Evolutionary conservation across 2,888 invertebrate genomes (phyloP), one percentile per base, ranked within the genome.

Genomic region (Brachyopa scutellaris): DNA sequence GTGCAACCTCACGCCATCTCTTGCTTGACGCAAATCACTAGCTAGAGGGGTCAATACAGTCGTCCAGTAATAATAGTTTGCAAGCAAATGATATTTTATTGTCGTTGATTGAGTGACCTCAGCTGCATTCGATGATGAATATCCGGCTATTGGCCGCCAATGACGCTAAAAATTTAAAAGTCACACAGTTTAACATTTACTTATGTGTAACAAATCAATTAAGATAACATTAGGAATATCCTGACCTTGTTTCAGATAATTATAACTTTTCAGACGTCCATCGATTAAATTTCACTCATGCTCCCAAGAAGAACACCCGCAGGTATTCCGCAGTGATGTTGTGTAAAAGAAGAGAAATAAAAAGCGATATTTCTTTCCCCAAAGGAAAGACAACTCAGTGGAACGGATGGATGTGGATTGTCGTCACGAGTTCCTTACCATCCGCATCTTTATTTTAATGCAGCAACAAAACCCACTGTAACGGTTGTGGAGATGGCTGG

Each of bases 201-300:
- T n/a, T n/a, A n/a, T n/a, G n/a, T n/a, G n/a, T n/a, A n/a, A n/a
- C 19, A 36, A 55, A 21, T 19, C 17, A 42, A 72, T 70, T 61
- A 31, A 36, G 59, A 70, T 59, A 64, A 70, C 77, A 53, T 55
- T 33, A 45, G 57, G 17, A 72, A 64, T 53, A 29, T 66, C 53
- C 61, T 73, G 73, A 66, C 78, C 78, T 79, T 79, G 78, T 73
- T 66, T 57, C 66, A 47, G 3, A 66, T 72, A 66, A 73, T 73
- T 67, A 73, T 29, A 62, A 42, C 51, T 66, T 47, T 11, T 72
- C 45, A 53, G 29, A n/a, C 17, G 21, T 26, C 4, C 6, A 26
- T 11, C 45, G 78, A 66, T 59, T 64, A 29, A 36, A 66, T 66
- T 72, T 59, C 72, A 66, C 72, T 72, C 40, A 19, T 51, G 33